A percentile compares a stretch with the other conserved stretches of the same genome.
phyloP scores from a whole-genome alignment of 2,888 invertebrate genomes.

The Caradrina clavipalpis region DNA sequence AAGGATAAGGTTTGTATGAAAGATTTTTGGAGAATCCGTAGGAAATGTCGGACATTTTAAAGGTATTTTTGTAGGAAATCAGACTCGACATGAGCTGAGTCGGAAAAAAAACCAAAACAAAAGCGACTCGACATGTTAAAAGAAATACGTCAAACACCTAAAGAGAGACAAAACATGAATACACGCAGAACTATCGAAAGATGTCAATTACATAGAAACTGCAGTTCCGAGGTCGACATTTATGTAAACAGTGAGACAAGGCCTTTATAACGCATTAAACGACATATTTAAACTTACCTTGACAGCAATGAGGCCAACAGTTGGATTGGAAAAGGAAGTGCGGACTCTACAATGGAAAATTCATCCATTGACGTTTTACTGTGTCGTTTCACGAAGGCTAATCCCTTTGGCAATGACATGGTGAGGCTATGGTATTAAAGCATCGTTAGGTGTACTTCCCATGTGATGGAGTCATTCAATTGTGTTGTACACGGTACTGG shows the following conservation, averaged over 20 bases:
- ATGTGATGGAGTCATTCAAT: slow-evolving; percentile 41
- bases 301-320: slow-evolving; percentile 78
- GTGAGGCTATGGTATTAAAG: slow-evolving; percentile 54
- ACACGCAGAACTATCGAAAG: slow-evolving; percentile 52
- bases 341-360: slow-evolving; percentile 74
- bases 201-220: slow-evolving; percentile 74
- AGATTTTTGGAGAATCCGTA: too few species aligned
- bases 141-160: too few species aligned
- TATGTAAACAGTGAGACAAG: slow-evolving; percentile 85
- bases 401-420: slow-evolving; percentile 56
- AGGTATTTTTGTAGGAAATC: too few species aligned
- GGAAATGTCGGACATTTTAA: too few species aligned
- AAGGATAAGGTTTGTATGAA: too few species aligned
- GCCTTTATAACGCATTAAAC: slow-evolving; percentile 78
- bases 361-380: slow-evolving; percentile 76
- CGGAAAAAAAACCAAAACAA: too few species aligned
- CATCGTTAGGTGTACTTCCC: slow-evolving; percentile 52
- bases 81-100: too few species aligned
- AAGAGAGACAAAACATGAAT: neutral
- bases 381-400: slow-evolving; percentile 67
- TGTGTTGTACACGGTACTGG: slow-evolving; percentile 31
- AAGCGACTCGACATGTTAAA: too few species aligned
- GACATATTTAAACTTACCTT: slow-evolving; percentile 82
- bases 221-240: slow-evolving; percentile 76
- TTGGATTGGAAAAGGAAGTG: slow-evolving; percentile 80